A percentile compares a stretch with the other conserved stretches of the same genome.
Conservation (phyloP, 2,797 vertebrate species). For the Mallotus villosus region DNA sequence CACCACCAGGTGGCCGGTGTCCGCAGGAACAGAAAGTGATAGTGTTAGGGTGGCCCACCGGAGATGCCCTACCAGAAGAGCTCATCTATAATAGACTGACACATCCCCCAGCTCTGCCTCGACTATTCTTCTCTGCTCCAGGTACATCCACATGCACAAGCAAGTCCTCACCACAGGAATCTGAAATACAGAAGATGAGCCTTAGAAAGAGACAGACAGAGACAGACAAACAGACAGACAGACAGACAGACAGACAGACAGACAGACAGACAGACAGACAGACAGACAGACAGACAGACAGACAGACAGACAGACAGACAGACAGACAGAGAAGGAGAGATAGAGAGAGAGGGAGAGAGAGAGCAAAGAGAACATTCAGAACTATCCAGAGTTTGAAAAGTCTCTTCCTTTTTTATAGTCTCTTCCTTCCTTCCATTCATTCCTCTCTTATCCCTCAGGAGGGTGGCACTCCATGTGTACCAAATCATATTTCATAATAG, state of each 20-base stretch:
- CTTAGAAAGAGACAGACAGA: too few relatives aligned
- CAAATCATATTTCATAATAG: neutral
- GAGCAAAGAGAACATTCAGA: too few relatives aligned
- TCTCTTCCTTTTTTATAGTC: too few relatives aligned
- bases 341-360: too few relatives aligned
- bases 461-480: neutral
- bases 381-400: too few relatives aligned
- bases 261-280: too few relatives aligned
- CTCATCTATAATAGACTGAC: neutral
- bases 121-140: neutral
- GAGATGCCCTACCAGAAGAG: neutral
- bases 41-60: neutral
- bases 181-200: too few relatives aligned
- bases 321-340: too few relatives aligned
- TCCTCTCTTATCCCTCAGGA: neutral
- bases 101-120: neutral
- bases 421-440: neutral
- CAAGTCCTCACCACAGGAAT: neutral
- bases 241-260: too few relatives aligned
- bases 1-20: neutral
- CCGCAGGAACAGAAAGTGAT: constrained; percentile 9
- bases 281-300: too few relatives aligned
- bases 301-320: too few relatives aligned
- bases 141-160: neutral
- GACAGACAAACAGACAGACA: too few relatives aligned